A percentile compares a stretch with the other conserved stretches of the same genome.
Evolutionary conservation across 1,140 invertebrate species (phyloP).

Genomic region (Idris sp.): DNA sequence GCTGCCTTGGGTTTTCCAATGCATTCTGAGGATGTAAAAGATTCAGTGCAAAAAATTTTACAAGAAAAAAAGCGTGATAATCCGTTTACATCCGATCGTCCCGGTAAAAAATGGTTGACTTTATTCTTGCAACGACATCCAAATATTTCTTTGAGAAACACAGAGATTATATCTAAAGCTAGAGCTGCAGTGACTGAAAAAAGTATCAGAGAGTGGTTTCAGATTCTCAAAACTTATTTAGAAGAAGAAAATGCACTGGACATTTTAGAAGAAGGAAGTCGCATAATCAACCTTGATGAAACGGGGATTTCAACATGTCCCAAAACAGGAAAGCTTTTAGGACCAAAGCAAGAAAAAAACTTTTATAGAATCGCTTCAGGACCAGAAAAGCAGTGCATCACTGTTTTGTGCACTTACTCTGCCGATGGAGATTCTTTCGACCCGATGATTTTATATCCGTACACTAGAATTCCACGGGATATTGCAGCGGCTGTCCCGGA

Average conservation of each 20-base stretch:
- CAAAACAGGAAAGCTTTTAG: slow-evolving; percentile 20
- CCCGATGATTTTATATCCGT: slow-evolving; percentile 30
- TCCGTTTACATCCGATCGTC: slow-evolving; percentile 4
- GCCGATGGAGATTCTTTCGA: slow-evolving; percentile 2
- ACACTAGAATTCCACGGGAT: slow-evolving; percentile 23
- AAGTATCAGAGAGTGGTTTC: slow-evolving; percentile 46
- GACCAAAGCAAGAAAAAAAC: slow-evolving; percentile 7
- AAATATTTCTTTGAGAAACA: slow-evolving; percentile 2
- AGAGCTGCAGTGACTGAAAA: slow-evolving; percentile 50
- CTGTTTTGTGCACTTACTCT: slow-evolving; percentile 15
- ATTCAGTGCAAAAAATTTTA: slow-evolving; percentile 10
- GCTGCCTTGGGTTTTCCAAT: slow-evolving; percentile 67
- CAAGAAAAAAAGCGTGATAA: not conserved
- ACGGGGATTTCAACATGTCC: slow-evolving; percentile 35
- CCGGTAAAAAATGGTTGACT: slow-evolving; percentile 3
- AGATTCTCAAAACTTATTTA: slow-evolving; percentile 31
- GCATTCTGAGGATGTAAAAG: slow-evolving; percentile 64
- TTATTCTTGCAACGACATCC: slow-evolving; percentile 12
- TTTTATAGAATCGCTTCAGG: slow-evolving; percentile 15
- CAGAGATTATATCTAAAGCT: slow-evolving; percentile 21
- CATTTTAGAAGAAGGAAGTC: slow-evolving; percentile 30
- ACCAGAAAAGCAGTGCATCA: slow-evolving; percentile 14
- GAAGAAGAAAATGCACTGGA: slow-evolving; percentile 29
- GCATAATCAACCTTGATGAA: slow-evolving; percentile 50
- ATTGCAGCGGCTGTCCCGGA: slow-evolving; percentile 31